Base-by-base conservation (phyloP, 2,888 invertebrate species). In the Lycophotia porphyrea region DNA sequence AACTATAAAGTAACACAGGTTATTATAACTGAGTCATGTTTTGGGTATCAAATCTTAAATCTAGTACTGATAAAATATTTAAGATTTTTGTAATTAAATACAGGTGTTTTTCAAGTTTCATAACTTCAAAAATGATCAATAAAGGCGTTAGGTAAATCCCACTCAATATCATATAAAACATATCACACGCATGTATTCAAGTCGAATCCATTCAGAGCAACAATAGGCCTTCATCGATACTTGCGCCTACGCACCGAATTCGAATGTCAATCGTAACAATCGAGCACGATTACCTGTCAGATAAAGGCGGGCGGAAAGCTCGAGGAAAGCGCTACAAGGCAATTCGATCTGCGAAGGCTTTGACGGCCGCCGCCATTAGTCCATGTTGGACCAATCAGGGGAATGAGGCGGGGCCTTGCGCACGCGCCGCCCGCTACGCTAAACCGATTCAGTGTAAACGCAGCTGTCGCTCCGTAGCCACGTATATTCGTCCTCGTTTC, bases 271-370 rank as follows among this genome's bases (percentile, higher is more conserved):
- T 91, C 90, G 90, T 86, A 89, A 90, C 90, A 90, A 91, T 91
- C 88, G 89, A 82, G 85, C 86, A 84, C 88, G 91, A 92, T 93
- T 93, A 94, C 94, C 94, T 94, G 95, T 93, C 93, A 90, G 90
- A 84, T 85, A 85, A 92, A 90, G 95, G 95, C 93, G 95, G 95
- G 92, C 92, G 94, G 93, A 93, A 94, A 95, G 94, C 94, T 94
- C 89, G 71, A 76, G 89, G 90, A 93, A 93, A 93, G 92, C 90
- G 89, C 87, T 83, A 88, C 88, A 88, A 89, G 87, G 88, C 91
- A 87, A 84, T 86, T 84, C 81, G 82, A 81, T 75, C 81, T 65
- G 76, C 74, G 81, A 91, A 96, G 95, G 94, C 94, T 95, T 92
- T 89, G 87, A 88, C 82, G 88, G 86, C 71, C 60, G 84, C 88